Evolutionary conservation across 2,113 vertebrate species (phyloP), one percentile per base, ranked within the genome.

Genomic region (Trinectes maculatus): DNA sequence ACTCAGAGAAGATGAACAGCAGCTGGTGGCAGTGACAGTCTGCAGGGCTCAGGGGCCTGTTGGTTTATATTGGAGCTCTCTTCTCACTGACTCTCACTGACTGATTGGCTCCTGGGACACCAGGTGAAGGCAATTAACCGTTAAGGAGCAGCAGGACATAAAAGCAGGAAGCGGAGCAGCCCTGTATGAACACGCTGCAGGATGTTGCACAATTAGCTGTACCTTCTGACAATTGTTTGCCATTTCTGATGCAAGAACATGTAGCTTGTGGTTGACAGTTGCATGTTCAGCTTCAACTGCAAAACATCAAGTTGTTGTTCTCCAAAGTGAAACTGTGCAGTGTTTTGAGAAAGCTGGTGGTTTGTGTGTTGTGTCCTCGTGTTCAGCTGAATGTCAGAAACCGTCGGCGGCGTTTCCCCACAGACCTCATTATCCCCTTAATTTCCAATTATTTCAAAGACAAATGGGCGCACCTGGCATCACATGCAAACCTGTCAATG

Each of bases 371-470:
- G 66, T 64, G 69, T 85, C 72, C 70, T n/a, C 79, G 76, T 75
- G 70, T 68, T 78, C 77, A 64, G 79, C 55, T 74, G 63, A 60
- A 58, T 79, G 84, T 80, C 83, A 85, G 73, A 74, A 75, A 77
- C 55, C 31, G 66, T 81, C 71, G 65, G 52, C 57, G 7, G 44
- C 0, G 36, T 69, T 64, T 89, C 90, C 88, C 87, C 24, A 36
- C 71, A 82, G 89, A 83, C 74, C 88, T 91, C 83, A 92, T 89
- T 89, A 89, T 85, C 78, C 59, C 74, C 57, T 88, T 91, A 83
- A 92, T 89, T 88, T 86, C 62, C 75, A 86, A 86, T 91, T 81
- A 89, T 88, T 90, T 82, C 74, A 72, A 85, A 89, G 86, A 90
- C 86, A 87, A 85, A 89, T 74, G 73, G 81, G 71, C 62, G 63